A percentile compares a stretch with the other conserved stretches of the same genome.
These are phyloP conservation scores for Metopolophium dirhodum DNA, from an alignment of 1,140 invertebrate genomes.

Conservation along the genomic window DNA sequence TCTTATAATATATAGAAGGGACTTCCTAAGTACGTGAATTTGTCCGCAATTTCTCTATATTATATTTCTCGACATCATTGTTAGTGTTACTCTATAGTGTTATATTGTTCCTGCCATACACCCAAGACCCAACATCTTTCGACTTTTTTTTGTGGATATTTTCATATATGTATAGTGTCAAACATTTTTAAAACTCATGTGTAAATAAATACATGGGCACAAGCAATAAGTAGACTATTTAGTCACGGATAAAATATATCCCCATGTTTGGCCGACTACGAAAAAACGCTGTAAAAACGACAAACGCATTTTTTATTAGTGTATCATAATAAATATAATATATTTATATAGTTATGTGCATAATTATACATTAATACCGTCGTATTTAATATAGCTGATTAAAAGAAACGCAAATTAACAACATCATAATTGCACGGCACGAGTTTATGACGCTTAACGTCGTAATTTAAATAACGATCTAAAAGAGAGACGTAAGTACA, in stretches of 20 bases:
- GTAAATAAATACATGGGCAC: neutral
- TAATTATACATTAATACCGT: neutral
- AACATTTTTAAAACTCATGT: neutral
- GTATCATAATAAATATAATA: neutral
- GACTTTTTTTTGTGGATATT: neutral
- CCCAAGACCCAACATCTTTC: neutral
- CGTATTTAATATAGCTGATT: neutral
- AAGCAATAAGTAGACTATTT: too few species aligned
- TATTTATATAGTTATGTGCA: neutral
- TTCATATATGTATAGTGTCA: neutral
- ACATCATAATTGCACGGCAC: neutral
- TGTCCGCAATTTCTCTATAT: neutral
- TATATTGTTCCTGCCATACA: neutral
- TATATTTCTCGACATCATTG: neutral
- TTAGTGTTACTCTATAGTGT: neutral
- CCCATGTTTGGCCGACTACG: neutral
- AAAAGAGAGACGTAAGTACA: too few species aligned
- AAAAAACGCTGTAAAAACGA: neutral
- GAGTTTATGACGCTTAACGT: neutral
- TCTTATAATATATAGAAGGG: neutral
- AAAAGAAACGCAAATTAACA: neutral
- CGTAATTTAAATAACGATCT: neutral
- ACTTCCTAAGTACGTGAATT: neutral
- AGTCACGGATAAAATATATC: neutral
- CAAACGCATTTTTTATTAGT: neutral